Percentiles rank a stretch among this genome's conserved stretches.
Evolutionary conservation across 2,797 vertebrate species (phyloP).

Genomic region (Sebastes minor): DNA sequence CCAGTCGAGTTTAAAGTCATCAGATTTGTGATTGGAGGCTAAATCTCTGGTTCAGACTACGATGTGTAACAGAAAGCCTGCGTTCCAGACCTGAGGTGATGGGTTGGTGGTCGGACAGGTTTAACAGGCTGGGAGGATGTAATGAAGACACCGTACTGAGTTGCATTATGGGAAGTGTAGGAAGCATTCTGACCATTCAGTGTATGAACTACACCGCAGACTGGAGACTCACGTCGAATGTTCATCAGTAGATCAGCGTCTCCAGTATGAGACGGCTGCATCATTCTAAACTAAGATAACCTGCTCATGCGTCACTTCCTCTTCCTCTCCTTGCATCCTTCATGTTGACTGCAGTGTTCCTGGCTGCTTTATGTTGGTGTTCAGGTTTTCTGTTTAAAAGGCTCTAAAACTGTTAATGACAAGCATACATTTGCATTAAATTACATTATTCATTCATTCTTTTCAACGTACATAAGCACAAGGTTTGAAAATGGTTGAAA

Average conservation of each 20-base stretch:
- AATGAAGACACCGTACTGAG: not conserved
- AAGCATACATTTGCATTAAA: not conserved
- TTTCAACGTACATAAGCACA: not conserved
- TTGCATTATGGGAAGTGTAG: no score
- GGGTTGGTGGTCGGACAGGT: not conserved
- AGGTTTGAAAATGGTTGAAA: not conserved
- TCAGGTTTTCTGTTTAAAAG: not conserved
- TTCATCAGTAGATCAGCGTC: not conserved
- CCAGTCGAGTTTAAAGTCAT: not conserved
- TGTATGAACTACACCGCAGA: not conserved
- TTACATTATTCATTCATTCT: not conserved
- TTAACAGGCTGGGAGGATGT: not conserved
- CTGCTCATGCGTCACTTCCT: not conserved
- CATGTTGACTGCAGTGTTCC: no score
- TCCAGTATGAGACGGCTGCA: no score
- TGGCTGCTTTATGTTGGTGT: not conserved
- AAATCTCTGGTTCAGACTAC: not conserved
- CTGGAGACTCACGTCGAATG: not conserved
- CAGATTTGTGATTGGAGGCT: not conserved
- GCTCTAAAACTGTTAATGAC: not conserved
- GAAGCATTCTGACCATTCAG: not conserved
- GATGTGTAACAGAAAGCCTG: not conserved
- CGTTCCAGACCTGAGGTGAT: not conserved
- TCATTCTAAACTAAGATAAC: not conserved
- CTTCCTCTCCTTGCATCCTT: no score